These are phyloP conservation scores for Pammene aurita DNA, from an alignment of 2,888 invertebrate species.

Conservation along the genomic window DNA sequence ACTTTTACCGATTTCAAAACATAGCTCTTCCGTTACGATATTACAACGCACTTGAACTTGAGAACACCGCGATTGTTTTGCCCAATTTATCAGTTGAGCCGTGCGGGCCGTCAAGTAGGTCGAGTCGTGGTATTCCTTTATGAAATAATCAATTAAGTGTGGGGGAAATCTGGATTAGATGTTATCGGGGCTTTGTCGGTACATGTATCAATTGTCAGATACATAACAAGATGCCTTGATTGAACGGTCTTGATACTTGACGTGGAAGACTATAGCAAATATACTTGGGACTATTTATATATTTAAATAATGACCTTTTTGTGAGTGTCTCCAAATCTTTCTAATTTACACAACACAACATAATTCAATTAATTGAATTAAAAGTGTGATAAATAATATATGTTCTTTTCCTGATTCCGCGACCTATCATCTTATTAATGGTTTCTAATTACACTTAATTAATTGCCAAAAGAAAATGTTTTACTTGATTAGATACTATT, in stretches of 20 bases:
- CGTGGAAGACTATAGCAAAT: too few species aligned
- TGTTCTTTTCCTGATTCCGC: too few species aligned
- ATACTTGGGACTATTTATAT: too few species aligned
- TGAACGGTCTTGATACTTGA: constrained; percentile 58
- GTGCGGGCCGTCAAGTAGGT: constrained; percentile 70
- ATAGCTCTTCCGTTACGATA: background rate
- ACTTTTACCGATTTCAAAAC: background rate
- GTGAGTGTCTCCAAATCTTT: too few species aligned
- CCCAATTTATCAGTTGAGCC: constrained; percentile 64
- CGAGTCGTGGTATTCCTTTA: constrained; percentile 76
- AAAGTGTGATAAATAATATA: too few species aligned
- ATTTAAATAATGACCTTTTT: too few species aligned
- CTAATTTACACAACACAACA: too few species aligned
- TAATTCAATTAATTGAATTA: too few species aligned
- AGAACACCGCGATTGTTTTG: constrained; percentile 67
- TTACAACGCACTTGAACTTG: constrained; percentile 49
- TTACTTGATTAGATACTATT: too few species aligned
- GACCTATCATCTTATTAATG: too few species aligned
- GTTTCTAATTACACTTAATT: too few species aligned
- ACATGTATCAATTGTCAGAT: constrained; percentile 72
- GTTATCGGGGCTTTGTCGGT: constrained; percentile 76
- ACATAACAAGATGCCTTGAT: constrained; percentile 65
- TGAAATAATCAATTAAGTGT: constrained; percentile 81
- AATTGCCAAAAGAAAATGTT: too few species aligned
- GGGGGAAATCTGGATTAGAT: constrained; percentile 80